phyloP scores from a whole-genome alignment of 1,140 invertebrate species.

The Aphelinus certus region DNA sequence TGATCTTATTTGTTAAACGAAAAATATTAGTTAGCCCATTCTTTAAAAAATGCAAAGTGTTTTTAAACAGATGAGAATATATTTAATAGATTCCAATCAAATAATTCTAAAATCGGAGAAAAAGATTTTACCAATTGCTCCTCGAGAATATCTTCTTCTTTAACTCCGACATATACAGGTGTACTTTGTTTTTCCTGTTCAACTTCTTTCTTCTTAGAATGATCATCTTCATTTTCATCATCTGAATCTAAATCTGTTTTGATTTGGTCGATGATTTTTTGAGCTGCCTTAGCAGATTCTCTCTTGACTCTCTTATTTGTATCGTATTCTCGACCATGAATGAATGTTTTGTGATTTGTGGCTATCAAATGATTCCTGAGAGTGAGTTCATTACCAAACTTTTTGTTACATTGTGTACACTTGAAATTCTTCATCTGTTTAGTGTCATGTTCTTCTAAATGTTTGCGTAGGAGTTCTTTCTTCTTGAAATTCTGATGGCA shows the following conservation, averaged over 20 bases:
- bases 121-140: not conserved
- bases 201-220: too few relatives aligned
- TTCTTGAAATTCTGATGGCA: slow-evolving; percentile 53
- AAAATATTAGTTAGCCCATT: not conserved
- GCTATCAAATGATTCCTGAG: slow-evolving; percentile 62
- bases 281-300: slow-evolving; percentile 60
- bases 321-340: slow-evolving; percentile 60
- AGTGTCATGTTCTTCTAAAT: slow-evolving; percentile 52
- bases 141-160: slow-evolving; percentile 20
- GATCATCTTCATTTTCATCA: slow-evolving; percentile 52
- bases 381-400: slow-evolving; percentile 60
- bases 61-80: not conserved
- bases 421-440: slow-evolving; percentile 51
- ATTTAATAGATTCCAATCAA: slow-evolving; percentile 33
- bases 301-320: slow-evolving; percentile 62
- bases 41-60: not conserved
- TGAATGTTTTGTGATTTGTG: slow-evolving; percentile 59
- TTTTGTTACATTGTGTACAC: slow-evolving; percentile 53
- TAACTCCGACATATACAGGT: slow-evolving; percentile 29
- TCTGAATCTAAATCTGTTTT: slow-evolving; percentile 59
- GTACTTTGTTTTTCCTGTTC: too few relatives aligned
- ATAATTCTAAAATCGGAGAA: not conserved
- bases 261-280: slow-evolving; percentile 63
- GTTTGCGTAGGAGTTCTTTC: slow-evolving; percentile 54
- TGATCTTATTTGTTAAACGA: too few relatives aligned